Conservation (phyloP, 2,888 invertebrate genomes). For the Ophioninae sp. region DNA sequence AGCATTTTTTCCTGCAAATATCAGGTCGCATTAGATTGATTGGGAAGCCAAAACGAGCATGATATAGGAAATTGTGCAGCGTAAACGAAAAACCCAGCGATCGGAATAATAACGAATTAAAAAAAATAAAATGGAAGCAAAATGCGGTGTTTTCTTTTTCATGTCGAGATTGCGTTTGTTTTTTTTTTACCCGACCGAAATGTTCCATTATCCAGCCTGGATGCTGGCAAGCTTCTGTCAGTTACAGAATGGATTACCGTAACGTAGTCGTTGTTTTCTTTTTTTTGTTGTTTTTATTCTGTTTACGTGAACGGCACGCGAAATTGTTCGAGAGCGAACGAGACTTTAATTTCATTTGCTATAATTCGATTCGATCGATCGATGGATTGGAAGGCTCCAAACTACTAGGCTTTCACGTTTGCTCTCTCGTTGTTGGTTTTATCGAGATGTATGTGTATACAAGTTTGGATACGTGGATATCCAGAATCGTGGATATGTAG, state of each 20-base stretch:
- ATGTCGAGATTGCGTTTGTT: constrained; percentile 11
- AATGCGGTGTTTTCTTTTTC: background rate
- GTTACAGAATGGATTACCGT: constrained; percentile 33
- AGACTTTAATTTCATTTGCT: constrained; percentile 54
- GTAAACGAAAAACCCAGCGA: background rate
- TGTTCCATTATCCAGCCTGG: constrained; percentile 8
- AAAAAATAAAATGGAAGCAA: background rate
- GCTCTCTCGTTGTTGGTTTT: constrained; percentile 45
- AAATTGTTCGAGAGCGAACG: constrained; percentile 51
- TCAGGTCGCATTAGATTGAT: background rate
- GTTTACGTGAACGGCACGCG: constrained; percentile 21
- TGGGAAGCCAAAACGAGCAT: background rate
- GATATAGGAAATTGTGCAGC: background rate
- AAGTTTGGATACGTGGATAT: background rate
- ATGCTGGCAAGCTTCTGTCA: background rate
- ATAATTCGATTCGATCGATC: constrained; percentile 54
- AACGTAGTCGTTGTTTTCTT: constrained; percentile 11
- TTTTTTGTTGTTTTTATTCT: no score
- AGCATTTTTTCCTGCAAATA: no score
- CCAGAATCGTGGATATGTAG: background rate
- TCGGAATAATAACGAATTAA: background rate
- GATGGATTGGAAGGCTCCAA: constrained; percentile 31
- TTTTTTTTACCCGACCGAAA: constrained; percentile 7
- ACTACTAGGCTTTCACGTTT: constrained; percentile 28
- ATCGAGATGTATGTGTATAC: constrained; percentile 7